Conservation (phyloP, 2,797 vertebrate genomes). For the Gorsachius magnificus region DNA sequence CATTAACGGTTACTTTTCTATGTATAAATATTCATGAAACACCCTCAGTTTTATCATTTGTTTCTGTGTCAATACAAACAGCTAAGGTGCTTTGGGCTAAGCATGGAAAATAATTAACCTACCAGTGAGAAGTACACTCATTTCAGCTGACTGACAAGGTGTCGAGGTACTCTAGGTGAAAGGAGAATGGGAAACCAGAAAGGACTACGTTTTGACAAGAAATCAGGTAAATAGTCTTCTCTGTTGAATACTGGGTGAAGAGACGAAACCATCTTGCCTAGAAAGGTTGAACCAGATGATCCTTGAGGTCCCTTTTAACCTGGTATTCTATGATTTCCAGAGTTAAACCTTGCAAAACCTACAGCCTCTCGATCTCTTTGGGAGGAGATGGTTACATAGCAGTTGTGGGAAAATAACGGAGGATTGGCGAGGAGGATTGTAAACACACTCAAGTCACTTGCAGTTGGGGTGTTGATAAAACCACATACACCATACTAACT, state of each 20-base stretch:
- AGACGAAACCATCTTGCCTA: background rate
- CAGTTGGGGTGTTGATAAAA: no score
- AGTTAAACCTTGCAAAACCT: background rate
- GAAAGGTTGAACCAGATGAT: no score
- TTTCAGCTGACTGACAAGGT: background rate
- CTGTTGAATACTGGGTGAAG: background rate
- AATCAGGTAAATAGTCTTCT: background rate
- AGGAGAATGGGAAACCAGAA: background rate
- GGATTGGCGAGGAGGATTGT: no score
- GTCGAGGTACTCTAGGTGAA: background rate
- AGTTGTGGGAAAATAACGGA: background rate
- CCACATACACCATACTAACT: no score
- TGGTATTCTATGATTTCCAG: background rate
- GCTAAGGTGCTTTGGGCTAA: background rate
- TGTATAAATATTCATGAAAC: background rate
- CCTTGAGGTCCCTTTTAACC: no score
- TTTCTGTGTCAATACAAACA: background rate
- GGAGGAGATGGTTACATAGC: background rate
- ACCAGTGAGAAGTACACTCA: background rate
- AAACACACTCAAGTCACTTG: no score
- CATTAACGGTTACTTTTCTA: background rate
- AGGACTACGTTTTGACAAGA: background rate
- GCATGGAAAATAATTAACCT: background rate
- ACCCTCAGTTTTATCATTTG: background rate
- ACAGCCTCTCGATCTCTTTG: background rate